phyloP scores from a whole-genome alignment of 1,140 invertebrate species.

The Adelges cooleyi region DNA sequence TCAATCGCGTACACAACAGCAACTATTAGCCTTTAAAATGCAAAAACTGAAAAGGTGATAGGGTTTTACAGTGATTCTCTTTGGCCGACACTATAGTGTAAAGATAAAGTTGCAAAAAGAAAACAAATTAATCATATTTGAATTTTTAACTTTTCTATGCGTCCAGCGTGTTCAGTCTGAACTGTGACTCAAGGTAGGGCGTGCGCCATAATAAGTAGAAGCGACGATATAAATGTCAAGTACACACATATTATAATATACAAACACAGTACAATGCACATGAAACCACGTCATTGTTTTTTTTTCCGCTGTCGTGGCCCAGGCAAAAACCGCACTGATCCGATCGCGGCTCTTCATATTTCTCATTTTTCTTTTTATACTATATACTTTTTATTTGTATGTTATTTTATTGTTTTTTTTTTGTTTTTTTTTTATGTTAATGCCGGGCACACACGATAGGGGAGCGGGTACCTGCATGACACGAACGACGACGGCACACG shows the following conservation, averaged over 20 bases:
- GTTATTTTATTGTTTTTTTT: background rate
- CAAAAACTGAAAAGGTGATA: too few relatives aligned
- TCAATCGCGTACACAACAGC: too few relatives aligned
- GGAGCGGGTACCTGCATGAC: slow-evolving; percentile 28
- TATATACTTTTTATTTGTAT: background rate
- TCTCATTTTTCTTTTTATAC: background rate
- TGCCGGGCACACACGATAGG: background rate
- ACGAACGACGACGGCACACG: background rate
- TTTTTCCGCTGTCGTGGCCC: background rate
- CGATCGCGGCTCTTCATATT: background rate
- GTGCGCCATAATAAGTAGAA: too few relatives aligned
- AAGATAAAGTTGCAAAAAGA: too few relatives aligned
- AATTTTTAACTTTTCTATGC: too few relatives aligned
- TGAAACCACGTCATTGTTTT: background rate
- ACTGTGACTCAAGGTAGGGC: too few relatives aligned
- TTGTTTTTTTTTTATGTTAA: slow-evolving; percentile 7
- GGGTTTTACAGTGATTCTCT: too few relatives aligned
- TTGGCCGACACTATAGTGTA: too few relatives aligned
- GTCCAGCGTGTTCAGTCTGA: too few relatives aligned
- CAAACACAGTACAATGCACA: background rate
- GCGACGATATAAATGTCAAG: background rate
- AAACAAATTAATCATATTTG: too few relatives aligned
- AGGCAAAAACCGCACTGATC: slow-evolving; percentile 5
- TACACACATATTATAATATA: background rate
- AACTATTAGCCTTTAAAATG: too few relatives aligned